A percentile compares a stretch with the other conserved stretches of the same genome.
Conservation (phyloP, 2,113 vertebrate genomes). For the Proterorhinus semilunaris region DNA sequence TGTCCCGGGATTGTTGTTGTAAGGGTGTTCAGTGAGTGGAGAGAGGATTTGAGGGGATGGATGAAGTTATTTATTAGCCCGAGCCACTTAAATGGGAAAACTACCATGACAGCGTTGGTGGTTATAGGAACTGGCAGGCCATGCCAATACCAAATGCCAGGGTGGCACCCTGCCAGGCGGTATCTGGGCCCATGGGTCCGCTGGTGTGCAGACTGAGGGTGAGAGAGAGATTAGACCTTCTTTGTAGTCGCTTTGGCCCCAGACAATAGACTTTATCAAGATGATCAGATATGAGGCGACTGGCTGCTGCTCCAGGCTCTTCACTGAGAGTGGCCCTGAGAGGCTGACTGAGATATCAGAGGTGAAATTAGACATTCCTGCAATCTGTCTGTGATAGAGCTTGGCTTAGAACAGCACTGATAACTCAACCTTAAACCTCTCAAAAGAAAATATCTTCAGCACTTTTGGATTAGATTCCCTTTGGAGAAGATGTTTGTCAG, state of each 20-base stretch:
- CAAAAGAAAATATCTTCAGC: neutral
- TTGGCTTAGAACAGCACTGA: neutral
- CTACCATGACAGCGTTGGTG: conserved; percentile 61
- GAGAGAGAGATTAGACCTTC: conserved; percentile 45
- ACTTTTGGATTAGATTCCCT: too few relatives aligned
- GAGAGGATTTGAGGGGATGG: conserved; percentile 77
- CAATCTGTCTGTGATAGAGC: neutral
- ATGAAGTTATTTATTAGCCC: conserved; percentile 79
- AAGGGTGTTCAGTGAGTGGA: conserved; percentile 72
- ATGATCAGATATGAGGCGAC: conserved; percentile 58
- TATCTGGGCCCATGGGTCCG: conserved; percentile 52
- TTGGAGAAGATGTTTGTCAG: neutral
- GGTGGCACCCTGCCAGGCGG: conserved; percentile 63
- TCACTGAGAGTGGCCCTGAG: conserved; percentile 11
- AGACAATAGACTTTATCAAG: conserved; percentile 45
- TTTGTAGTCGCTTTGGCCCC: conserved; percentile 11
- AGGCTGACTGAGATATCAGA: neutral
- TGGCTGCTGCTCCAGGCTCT: conserved; percentile 41
- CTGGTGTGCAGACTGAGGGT: conserved; percentile 38
- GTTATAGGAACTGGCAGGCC: conserved; percentile 76
- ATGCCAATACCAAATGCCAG: conserved; percentile 71
- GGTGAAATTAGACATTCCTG: neutral
- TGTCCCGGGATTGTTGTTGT: conserved; percentile 74
- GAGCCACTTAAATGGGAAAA: conserved; percentile 74
- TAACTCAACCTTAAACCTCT: neutral